A percentile compares a stretch with the other conserved stretches of the same genome.
Evolutionary conservation across 37 sponge, comb jelly and placozoan species (phyloP).

Genomic region (Spongilla lacustris): DNA sequence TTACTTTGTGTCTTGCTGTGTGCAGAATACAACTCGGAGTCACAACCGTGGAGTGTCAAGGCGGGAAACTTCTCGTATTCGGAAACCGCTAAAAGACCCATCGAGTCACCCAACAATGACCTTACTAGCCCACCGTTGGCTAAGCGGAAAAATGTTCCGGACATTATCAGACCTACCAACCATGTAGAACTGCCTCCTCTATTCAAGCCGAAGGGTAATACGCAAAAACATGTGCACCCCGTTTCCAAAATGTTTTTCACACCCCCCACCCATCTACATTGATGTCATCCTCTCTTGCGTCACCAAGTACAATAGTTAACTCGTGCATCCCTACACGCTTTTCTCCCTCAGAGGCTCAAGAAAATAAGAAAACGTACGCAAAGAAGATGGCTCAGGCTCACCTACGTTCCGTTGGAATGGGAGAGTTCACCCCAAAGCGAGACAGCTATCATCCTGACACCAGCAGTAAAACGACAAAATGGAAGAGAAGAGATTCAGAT

Average conservation of each 20-base stretch:
- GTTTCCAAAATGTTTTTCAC: neutral
- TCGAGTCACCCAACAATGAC: neutral
- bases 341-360: neutral
- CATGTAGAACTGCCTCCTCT: too few species aligned
- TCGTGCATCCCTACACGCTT: too few species aligned
- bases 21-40: constrained; percentile 19
- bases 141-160: constrained; percentile 10
- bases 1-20: neutral
- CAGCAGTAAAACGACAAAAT: neutral
- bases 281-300: neutral
- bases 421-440: constrained; percentile 50
- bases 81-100: constrained; percentile 7
- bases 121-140: constrained; percentile 22
- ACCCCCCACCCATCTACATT: neutral
- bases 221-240: neutral
- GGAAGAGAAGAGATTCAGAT: constrained; percentile 11
- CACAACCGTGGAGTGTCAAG: constrained; percentile 28
- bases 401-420: constrained; percentile 57
- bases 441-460: neutral
- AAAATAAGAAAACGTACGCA: constrained; percentile 47
- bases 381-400: constrained; percentile 60
- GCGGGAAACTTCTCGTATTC: constrained; percentile 11
- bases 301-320: too few species aligned
- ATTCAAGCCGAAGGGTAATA: too few species aligned
- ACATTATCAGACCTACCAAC: neutral